Evolutionary conservation across 2,888 invertebrate species (phyloP).

Genomic region (Cheilosia scutellata): DNA sequence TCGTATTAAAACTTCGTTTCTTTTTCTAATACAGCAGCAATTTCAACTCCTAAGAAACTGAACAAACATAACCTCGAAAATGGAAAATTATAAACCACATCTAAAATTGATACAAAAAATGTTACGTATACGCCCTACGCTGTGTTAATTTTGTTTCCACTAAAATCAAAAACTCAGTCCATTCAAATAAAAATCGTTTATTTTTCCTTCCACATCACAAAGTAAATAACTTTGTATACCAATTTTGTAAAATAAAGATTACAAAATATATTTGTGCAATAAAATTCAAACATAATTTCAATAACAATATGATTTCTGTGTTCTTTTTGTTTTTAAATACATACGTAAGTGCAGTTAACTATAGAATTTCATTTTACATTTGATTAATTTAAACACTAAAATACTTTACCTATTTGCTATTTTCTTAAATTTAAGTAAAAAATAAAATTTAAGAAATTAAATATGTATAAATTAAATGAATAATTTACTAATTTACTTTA

Average conservation of each 20-base stretch:
- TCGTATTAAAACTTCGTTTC: too few species aligned
- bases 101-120: neutral
- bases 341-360: constrained; percentile 63
- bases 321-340: constrained; percentile 9
- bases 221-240: constrained; percentile 27
- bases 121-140: neutral
- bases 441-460: constrained; percentile 25
- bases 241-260: constrained; percentile 65
- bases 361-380: constrained; percentile 58
- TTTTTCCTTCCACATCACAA: constrained; percentile 37
- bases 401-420: constrained; percentile 24
- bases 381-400: constrained; percentile 63
- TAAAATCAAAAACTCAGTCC: constrained; percentile 29
- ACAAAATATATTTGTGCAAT: constrained; percentile 72
- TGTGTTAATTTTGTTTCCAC: neutral
- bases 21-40: too few species aligned
- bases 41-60: too few species aligned
- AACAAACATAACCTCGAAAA: too few species aligned
- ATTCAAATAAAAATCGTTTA: constrained; percentile 38
- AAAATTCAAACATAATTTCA: constrained; percentile 61
- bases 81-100: too few species aligned
- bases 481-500: constrained; percentile 55
- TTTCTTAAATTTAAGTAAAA: constrained; percentile 51
- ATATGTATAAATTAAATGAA: neutral
- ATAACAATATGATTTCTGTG: constrained; percentile 51